These are phyloP conservation scores for Clitarchus hookeri DNA, from an alignment of 2,888 invertebrate genomes.

Conservation along the genomic window DNA sequence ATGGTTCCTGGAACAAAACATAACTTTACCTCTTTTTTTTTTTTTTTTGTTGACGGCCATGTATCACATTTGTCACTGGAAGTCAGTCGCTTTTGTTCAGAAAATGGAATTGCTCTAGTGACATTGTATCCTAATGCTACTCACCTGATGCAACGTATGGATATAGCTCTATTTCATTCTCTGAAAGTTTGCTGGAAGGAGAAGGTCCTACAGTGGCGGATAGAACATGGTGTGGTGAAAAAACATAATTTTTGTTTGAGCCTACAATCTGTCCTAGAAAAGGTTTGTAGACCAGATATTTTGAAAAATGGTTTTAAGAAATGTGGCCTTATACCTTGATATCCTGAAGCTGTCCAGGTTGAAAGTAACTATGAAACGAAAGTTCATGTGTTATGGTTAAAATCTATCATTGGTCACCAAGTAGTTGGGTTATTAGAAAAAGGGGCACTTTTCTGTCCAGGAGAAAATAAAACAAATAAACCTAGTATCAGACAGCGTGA, in stretches of 20 bases:
- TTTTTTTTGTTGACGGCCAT: conserved; percentile 48
- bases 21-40: conserved; percentile 45
- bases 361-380: not conserved
- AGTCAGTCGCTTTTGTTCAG: not conserved
- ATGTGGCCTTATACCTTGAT: not conserved
- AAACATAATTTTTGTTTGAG: not conserved
- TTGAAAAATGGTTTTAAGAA: conserved; percentile 9
- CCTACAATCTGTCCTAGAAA: not conserved
- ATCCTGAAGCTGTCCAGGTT: not conserved
- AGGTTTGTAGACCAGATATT: not conserved
- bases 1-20: conserved; percentile 46
- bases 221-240: not conserved
- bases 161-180: not conserved
- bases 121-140: not conserved
- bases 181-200: not conserved
- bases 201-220: not conserved
- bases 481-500: too few species aligned
- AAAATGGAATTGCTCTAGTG: not conserved
- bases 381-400: not conserved
- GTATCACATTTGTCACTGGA: conserved; percentile 2
- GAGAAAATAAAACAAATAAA: too few species aligned
- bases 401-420: too few species aligned
- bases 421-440: too few species aligned
- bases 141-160: not conserved
- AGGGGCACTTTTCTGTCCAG: too few species aligned